Conservation (phyloP, 2,797 vertebrate genomes). For the Atherinosoma microstoma region DNA sequence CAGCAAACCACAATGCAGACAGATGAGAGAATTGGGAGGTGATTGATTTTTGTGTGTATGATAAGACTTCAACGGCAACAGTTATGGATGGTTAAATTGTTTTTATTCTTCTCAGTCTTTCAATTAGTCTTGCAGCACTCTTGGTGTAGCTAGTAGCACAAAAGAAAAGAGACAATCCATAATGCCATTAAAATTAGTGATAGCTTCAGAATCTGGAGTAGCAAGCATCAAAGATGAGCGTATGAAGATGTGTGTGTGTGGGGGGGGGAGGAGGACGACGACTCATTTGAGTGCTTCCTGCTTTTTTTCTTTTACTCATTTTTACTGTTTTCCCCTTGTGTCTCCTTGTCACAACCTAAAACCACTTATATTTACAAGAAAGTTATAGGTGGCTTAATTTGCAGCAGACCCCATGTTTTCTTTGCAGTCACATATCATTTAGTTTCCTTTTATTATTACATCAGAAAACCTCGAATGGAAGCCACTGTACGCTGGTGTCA, state of each 20-base stretch:
- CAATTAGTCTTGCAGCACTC: slow-evolving; percentile 12
- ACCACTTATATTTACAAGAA: slow-evolving; percentile 48
- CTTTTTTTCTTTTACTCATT: slow-evolving; percentile 5
- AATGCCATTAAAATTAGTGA: slow-evolving; percentile 7
- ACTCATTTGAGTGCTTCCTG: background rate
- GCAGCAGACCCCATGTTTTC: slow-evolving; percentile 69
- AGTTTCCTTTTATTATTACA: slow-evolving; percentile 74
- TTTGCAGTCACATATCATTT: slow-evolving; percentile 78
- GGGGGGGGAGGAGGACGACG: background rate
- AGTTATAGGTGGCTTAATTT: slow-evolving; percentile 65
- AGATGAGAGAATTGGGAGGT: slow-evolving; percentile 38
- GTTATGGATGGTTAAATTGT: slow-evolving; percentile 17
- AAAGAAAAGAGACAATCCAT: slow-evolving; percentile 18
- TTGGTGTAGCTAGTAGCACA: background rate
- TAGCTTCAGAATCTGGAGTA: background rate
- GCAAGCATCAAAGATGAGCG: background rate
- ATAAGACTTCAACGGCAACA: slow-evolving; percentile 28
- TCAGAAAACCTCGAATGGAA: slow-evolving; percentile 66
- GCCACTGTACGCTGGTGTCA: slow-evolving; percentile 50
- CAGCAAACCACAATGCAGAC: slow-evolving; percentile 51
- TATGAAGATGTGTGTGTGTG: slow-evolving; percentile 1
- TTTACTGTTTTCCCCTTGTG: slow-evolving; percentile 35
- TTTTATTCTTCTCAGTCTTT: slow-evolving; percentile 26
- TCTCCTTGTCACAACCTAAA: slow-evolving; percentile 44
- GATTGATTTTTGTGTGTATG: slow-evolving; percentile 51